Evolutionary conservation across 2,888 invertebrate genomes (phyloP), one percentile per base, ranked within the genome.

Genomic region (Salpingus planirostris): DNA sequence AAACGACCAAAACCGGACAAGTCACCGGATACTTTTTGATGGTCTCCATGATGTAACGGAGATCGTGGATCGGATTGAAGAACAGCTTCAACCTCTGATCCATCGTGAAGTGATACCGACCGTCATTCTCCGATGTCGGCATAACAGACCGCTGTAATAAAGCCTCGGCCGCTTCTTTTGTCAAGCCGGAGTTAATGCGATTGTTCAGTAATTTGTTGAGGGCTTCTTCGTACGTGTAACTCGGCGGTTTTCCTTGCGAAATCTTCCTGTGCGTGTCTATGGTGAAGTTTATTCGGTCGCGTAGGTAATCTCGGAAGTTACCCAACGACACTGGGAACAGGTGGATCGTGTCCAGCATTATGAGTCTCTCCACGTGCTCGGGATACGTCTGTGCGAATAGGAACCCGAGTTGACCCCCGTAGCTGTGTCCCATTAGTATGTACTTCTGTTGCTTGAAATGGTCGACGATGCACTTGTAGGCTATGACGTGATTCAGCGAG

Each of bases 31-130:
- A 24, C 22, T 40, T 31, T 31, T 49, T 53, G 2, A 68, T 55
- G 2, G 69, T 38, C 6, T 61, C 51, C 13, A 60, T 49, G 2
- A 40, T 38, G 41, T 52, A 59, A n/a, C 40, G 43, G 24, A 40
- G 33, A 38, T 54, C 55, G 11, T 49, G 47, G 0, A 68, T 57
- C 0, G 71, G 66, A 1, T 47, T 43, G 0, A 67, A 33, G 0
- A 63, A 13, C 0, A 46, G 6, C 38, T 68, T 72, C 40, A 69
- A 53, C n/a, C 78, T 65, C 6, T 64, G 67, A 45, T 79, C 79
- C 40, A 67, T 68, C 2, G 70, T 72, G 43, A 71, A 74, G 33
- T 67, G 69, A 39, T 67, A 75, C 32, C 57, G 49, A 26, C 69
- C 66, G 5, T 65, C 54, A 0, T 54, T 66, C 1, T 66, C 52